A percentile compares a stretch with the other conserved stretches of the same genome.
Conservation (phyloP, 53 echinoderm and acorn worm genomes). For the Arbacia lixula region DNA sequence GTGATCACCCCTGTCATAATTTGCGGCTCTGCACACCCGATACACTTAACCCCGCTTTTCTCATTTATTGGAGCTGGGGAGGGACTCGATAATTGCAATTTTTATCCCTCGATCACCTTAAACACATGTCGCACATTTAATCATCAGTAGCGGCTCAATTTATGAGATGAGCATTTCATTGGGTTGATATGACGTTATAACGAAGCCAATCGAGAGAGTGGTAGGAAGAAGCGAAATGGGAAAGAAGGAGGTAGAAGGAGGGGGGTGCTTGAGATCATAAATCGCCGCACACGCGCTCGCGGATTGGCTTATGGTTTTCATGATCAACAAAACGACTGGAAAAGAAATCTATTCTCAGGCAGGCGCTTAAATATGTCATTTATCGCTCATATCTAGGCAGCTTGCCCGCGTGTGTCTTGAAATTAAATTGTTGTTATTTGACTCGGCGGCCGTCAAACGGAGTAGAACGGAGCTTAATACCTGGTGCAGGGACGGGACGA, state of each 20-base stretch:
- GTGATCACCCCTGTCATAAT: constrained; percentile 5
- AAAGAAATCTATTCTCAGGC: constrained; percentile 47
- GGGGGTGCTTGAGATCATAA: constrained; percentile 28
- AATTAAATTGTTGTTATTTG: constrained; percentile 57
- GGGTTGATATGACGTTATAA: constrained; percentile 37
- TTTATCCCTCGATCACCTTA: constrained; percentile 38
- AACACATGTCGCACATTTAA: constrained; percentile 34
- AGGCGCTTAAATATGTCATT: constrained; percentile 50
- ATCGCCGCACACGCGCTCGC: constrained; percentile 19
- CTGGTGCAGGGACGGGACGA: background rate
- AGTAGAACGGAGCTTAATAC: constrained; percentile 53
- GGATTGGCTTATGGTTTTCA: background rate
- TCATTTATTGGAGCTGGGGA: constrained; percentile 22
- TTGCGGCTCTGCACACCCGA: background rate
- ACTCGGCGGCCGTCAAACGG: constrained; percentile 52
- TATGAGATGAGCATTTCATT: constrained; percentile 50
- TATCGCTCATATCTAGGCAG: constrained; percentile 33
- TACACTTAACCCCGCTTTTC: constrained; percentile 48
- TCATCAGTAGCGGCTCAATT: constrained; percentile 29
- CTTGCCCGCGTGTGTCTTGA: constrained; percentile 35
- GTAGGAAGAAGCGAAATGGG: no score
- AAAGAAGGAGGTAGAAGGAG: no score
- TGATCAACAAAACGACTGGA: constrained; percentile 45
- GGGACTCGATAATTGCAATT: constrained; percentile 42
- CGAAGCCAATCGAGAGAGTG: background rate